Evolutionary conservation across 2,113 vertebrate genomes (phyloP), one percentile per base, ranked within the genome.

Genomic region (Vanacampus margaritifer): DNA sequence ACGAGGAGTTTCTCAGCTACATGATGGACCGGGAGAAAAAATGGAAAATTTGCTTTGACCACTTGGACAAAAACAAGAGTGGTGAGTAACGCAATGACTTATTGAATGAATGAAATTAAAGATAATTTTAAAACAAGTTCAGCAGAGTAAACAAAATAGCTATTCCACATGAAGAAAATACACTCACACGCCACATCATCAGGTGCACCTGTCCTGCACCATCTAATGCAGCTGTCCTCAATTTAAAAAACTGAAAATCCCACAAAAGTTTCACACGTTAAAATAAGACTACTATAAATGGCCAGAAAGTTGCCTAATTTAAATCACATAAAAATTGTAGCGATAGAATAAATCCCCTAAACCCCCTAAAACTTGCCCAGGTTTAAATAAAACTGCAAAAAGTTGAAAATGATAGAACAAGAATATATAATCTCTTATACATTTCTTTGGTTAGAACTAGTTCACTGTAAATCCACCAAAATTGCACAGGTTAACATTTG

Each of bases 11-110:
- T 56, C 84, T 91, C 48, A 54, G 71, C 60, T 92, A 92, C 72
- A 88, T 92, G 86, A 88, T 70, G 84, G 89, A 91, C 83, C 87
- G 84, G 64, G 91, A 92, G 71, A 90, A 24, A 76, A 91, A 87
- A 65, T 92, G 91, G 91, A 91, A 88, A 77, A 91, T 92, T 39
- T 43, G 90, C 78, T 92, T 92, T 67, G 71, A 92, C 48, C 76
- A 87, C 56, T 79, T 92, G 84, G 90, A 92, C 79, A 92, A 86
- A 75, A 90, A 92, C 78, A 87, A 90, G 1, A 85, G 90, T 63
- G 90, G 90, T 92, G 77, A 91, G 89, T 82, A 21, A 9, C 54
- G 14, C 39, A 13, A 10, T 3, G 28, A 32, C 2, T 32, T 32
- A 4, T 13, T 9, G 45, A 1, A 65, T 50, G 11, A 12, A 16